phyloP scores from a whole-genome alignment of 2,113 vertebrate genomes.

The Stegostoma tigrinum region DNA sequence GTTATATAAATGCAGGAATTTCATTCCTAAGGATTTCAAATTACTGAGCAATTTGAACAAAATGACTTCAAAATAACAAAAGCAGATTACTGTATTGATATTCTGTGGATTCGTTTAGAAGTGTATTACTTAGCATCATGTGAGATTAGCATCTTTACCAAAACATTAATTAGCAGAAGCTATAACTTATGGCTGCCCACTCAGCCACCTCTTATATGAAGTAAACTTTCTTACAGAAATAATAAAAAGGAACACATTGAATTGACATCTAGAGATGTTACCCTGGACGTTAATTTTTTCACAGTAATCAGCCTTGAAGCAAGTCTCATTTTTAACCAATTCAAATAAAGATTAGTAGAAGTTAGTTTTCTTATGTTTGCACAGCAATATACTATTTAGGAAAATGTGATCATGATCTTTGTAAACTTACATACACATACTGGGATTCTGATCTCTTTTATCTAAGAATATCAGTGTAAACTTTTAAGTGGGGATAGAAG shows the following conservation, averaged over 20 bases:
- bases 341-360: background rate
- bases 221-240: background rate
- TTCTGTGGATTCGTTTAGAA: background rate
- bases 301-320: background rate
- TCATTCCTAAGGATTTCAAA: background rate
- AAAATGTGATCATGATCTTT: background rate
- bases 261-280: background rate
- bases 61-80: background rate
- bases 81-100: background rate
- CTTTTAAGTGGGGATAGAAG: background rate
- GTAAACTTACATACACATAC: background rate
- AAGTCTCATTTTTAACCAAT: background rate
- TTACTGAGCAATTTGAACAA: background rate
- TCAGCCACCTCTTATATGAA: background rate
- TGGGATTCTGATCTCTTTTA: background rate
- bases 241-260: background rate
- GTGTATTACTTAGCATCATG: background rate
- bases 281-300: background rate
- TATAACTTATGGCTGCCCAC: background rate
- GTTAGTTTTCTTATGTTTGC: background rate
- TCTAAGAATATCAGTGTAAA: background rate
- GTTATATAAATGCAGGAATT: too few species aligned
- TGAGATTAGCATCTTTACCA: background rate
- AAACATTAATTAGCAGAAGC: background rate
- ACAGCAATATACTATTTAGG: background rate